Base-by-base conservation (phyloP, 2,797 vertebrate genomes). In the Halcyon badia region DNA sequence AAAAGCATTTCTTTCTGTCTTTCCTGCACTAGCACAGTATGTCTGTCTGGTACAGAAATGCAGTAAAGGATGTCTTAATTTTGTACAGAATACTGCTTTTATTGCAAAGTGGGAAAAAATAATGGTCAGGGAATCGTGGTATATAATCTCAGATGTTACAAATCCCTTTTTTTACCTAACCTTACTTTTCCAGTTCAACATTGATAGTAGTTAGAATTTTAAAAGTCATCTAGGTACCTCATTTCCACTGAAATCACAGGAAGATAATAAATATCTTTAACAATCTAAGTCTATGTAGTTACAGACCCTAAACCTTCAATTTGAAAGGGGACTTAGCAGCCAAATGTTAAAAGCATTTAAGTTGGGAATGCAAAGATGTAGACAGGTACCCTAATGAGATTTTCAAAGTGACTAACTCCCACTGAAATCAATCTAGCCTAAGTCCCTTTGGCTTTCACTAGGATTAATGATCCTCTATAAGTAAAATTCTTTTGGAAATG, bases 341-440 rank as follows among this genome's bases (percentile, higher is more conserved):
- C 31, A 86, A 87, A 65, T 81, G 73, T 61, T 95, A 65, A 90
- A 91, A 88, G 39, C 54, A 52, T 85, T 95, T 89, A 87, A 70
- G 52, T 20, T 72, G 33, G 46, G 62, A 91, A 61, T 75, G 37
- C 78, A 83, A 95, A 93, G 83, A 35, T 83, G 62, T 61, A 69
- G 90, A 95, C 76, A 91, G 72, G 76, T 93, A 88, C 30, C 46
- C n/a, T 95, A 96, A 97, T 83, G 90, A 96, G 90, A 93, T 94
- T 97, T 96, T 95, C 65, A 72, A 75, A 90, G 91, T 90, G 37
- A 94, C 49, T 93, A 79, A 86, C 91, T 96, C 90, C 62, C 46
- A 69, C 76, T 64, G 72, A 93, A 93, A 94, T 83, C 72, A 90
- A 88, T 89, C 76, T 75, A 86, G 13, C 11, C 26, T 86, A 69